Evolutionary conservation across 53 echinoderm and acorn worm species (phyloP), one percentile per base, ranked within the genome.

Genomic region (Antedon mediterranea): DNA sequence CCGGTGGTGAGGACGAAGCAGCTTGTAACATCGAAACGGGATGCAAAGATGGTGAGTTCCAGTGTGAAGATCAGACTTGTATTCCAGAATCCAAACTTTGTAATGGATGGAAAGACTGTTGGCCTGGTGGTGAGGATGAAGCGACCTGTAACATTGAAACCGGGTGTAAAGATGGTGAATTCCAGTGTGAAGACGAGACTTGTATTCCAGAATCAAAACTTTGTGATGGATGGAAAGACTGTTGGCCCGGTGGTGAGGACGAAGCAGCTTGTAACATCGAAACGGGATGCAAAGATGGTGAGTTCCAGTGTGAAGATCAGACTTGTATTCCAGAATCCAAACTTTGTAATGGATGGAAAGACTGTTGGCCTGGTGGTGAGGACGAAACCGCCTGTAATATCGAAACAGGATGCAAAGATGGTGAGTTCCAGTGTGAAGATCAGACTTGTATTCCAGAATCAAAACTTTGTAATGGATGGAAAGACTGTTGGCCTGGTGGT

Each of bases 31-130:
- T 37, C 37, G 37, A 37, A 37, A 37, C 37, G 6, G 71, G 70
- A 26, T 82, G 82, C 71, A 76, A 82, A 29, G 30, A 76, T 33
- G 71, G 77, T 23, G 82, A 82, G 33, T 82, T 82, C 31, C 77
- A 82, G 20, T 82, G 82, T 31, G 32, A 44, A 37, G 37, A 37
- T 11, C 37, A 4, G 11, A 6, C 37, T 4, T 37, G 37, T 11
- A 37, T 37, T 6, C 11, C 37, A 11, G 37, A 4, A 37, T 6
- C 37, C 4, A 37, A 37, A 37, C 37, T 37, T 11, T 37, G 37
- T 11, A 37, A 37, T 37, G 37, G 37, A 4, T 37, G 37, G 37
- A 37, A 37, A 11, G 4, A 37, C 37, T 37, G 37, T 37, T 37
- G 37, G 37, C 37, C 37, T 11, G 37, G 37, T 37, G 37, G 37